These are phyloP conservation scores for Gerosis bhagava DNA, from an alignment of 2,888 invertebrate species.

Conservation along the genomic window DNA sequence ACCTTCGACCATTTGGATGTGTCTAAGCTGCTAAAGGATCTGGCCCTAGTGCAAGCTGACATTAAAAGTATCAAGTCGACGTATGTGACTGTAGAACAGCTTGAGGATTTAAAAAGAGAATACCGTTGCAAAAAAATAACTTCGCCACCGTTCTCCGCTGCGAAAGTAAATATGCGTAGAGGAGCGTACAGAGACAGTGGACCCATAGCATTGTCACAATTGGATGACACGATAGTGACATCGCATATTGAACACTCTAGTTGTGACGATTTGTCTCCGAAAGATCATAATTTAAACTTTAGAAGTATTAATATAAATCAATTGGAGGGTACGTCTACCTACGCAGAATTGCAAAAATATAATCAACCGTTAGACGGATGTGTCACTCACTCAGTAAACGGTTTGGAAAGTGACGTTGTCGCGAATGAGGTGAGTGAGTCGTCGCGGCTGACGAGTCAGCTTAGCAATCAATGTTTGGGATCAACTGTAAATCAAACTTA, in stretches of 20 bases:
- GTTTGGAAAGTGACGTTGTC: too few relatives aligned
- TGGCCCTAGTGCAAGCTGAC: not conserved
- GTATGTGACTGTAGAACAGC: not conserved
- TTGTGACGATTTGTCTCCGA: not conserved
- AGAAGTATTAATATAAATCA: too few relatives aligned
- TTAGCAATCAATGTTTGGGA: too few relatives aligned
- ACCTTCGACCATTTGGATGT: not conserved
- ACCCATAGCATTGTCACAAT: slow-evolving; percentile 20
- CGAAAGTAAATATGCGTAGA: slow-evolving; percentile 16
- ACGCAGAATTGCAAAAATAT: too few relatives aligned
- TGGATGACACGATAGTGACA: slow-evolving; percentile 16
- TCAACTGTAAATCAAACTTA: not conserved
- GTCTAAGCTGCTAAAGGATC: not conserved
- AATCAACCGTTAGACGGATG: too few relatives aligned
- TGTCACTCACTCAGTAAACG: too few relatives aligned
- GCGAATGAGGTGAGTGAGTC: too few relatives aligned
- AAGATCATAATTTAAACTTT: too few relatives aligned
- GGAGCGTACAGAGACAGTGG: slow-evolving; percentile 23
- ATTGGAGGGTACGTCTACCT: too few relatives aligned
- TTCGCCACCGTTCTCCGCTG: slow-evolving; percentile 13
- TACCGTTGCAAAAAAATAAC: not conserved
- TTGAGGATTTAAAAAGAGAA: slow-evolving; percentile 12
- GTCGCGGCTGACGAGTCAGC: too few relatives aligned
- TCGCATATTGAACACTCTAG: slow-evolving; percentile 1
- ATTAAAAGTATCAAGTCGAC: not conserved